Conservation (phyloP, 2,888 invertebrate species). For the Cheilosia scutellata region DNA sequence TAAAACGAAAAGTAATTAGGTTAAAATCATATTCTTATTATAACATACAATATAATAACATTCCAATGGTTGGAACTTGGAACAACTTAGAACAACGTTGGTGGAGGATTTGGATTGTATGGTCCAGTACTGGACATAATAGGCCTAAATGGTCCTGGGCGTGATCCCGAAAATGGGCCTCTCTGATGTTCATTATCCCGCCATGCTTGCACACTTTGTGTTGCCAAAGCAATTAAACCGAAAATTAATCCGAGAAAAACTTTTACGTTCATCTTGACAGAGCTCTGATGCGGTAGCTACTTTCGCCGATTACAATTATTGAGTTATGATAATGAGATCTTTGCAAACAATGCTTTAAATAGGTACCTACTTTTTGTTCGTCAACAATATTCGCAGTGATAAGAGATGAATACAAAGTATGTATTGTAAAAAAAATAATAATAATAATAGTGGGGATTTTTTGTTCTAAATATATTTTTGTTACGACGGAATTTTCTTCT, state of each 20-base stretch:
- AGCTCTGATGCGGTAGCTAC: not conserved
- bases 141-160: not conserved
- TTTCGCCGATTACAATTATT: not conserved
- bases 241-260: not conserved
- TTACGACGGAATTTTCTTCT: too few species aligned
- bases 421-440: too few species aligned
- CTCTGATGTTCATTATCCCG: not conserved
- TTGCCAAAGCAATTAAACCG: not conserved
- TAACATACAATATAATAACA: slow-evolving; percentile 48
- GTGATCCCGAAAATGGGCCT: not conserved
- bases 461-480: too few species aligned
- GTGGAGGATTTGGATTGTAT: slow-evolving; percentile 1
- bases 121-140: not conserved
- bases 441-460: too few species aligned
- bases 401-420: not conserved
- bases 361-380: not conserved
- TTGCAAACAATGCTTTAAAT: not conserved
- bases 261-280: not conserved
- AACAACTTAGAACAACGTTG: not conserved
- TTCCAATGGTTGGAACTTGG: not conserved
- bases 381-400: not conserved
- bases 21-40: slow-evolving; percentile 66
- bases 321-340: not conserved
- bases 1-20: too few species aligned
- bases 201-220: not conserved